phyloP scores from a whole-genome alignment of 1,140 invertebrate species.

The Drosophila nigromelanica region DNA sequence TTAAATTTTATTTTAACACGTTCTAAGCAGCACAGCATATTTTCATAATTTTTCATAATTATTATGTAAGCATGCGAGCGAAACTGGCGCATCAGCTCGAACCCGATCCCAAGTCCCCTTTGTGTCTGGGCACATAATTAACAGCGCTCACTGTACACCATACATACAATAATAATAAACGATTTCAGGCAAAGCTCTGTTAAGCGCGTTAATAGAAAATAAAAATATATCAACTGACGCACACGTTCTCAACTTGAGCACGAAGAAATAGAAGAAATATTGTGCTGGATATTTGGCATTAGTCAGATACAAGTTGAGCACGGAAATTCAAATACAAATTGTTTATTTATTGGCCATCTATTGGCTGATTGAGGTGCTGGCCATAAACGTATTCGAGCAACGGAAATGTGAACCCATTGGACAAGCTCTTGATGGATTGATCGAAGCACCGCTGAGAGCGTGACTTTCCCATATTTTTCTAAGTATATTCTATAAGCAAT shows the following conservation, averaged over 20 bases:
- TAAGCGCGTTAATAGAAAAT: conserved; percentile 72
- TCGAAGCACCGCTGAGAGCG: conserved; percentile 17
- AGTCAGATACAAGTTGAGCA: conserved; percentile 17
- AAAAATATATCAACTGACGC: conserved; percentile 59
- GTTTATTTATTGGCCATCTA: conserved; percentile 34
- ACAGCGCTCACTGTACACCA: conserved; percentile 54
- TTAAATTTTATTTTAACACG: conserved; percentile 81
- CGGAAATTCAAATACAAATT: conserved; percentile 38
- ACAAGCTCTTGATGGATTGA: conserved; percentile 39
- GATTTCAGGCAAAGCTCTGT: conserved; percentile 3
- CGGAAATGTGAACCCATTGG: conserved; percentile 41
- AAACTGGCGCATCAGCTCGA: conserved; percentile 53
- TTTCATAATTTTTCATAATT: conserved; percentile 66
- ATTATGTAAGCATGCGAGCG: conserved; percentile 80
- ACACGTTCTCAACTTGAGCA: conserved; percentile 37
- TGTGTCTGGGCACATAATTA: conserved; percentile 52
- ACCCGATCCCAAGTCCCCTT: not conserved
- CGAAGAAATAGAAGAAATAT: conserved; percentile 8
- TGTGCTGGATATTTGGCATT: conserved; percentile 32
- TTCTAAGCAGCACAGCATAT: conserved; percentile 57
- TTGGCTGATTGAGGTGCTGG: conserved; percentile 9
- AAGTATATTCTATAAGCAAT: conserved; percentile 29
- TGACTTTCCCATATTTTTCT: conserved; percentile 36
- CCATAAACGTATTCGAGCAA: conserved; percentile 36
- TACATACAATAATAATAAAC: conserved; percentile 21